Evolutionary conservation across 1,140 invertebrate species (phyloP).

Genomic region (Apis cerana): DNA sequence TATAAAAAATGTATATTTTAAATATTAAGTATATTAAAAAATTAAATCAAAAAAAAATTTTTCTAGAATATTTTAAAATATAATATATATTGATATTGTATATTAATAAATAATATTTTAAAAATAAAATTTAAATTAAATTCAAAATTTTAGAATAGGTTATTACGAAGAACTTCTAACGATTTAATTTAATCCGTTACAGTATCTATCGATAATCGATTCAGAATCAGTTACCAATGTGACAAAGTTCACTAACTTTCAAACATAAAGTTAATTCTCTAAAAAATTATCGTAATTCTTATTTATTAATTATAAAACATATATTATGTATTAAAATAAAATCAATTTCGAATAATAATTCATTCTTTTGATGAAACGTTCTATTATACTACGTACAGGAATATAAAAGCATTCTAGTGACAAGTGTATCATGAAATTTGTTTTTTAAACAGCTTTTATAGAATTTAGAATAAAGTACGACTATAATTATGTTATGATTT

Average conservation of each 20-base stretch:
- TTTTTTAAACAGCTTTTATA: slow-evolving; percentile 11
- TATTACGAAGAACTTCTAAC: not conserved
- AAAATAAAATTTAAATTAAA: not conserved
- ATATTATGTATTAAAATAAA: not conserved
- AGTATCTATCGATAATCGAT: slow-evolving; percentile 16
- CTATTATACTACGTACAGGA: slow-evolving; percentile 21
- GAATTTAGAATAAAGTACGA: not conserved
- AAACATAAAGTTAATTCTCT: not conserved
- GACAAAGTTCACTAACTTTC: slow-evolving; percentile 1
- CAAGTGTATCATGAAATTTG: slow-evolving; percentile 34
- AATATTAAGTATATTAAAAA: not conserved
- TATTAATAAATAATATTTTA: not conserved
- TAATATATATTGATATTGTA: too few relatives aligned
- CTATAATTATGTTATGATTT: not conserved
- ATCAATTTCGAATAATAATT: slow-evolving; percentile 14
- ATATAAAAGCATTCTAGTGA: slow-evolving; percentile 21
- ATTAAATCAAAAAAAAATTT: not conserved
- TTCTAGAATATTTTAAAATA: too few relatives aligned
- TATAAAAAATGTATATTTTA: too few relatives aligned
- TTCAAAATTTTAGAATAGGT: not conserved
- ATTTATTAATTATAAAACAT: slow-evolving; percentile 19
- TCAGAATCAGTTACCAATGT: not conserved
- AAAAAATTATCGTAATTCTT: slow-evolving; percentile 5
- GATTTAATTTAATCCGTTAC: not conserved
- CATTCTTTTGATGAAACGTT: not conserved